Percentiles rank a stretch among this genome's conserved stretches.
phyloP scores from a whole-genome alignment of 2,113 vertebrate species.

The Nicator chloris region DNA sequence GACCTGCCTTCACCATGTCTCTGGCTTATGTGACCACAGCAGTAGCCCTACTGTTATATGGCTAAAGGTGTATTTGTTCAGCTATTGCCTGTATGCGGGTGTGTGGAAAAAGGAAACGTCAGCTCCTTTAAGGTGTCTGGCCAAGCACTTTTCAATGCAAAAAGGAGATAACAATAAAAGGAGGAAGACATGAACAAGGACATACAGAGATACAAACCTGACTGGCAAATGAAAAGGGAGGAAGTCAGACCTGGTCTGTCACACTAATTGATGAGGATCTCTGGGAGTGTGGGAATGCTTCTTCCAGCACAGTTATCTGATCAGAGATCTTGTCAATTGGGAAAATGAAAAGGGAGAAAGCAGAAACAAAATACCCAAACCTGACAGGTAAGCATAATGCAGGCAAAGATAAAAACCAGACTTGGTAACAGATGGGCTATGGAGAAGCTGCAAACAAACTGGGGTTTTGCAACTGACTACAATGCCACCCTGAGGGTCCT shows the following conservation, averaged over 20 bases:
- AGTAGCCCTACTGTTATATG: not conserved
- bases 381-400: not conserved
- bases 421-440: not conserved
- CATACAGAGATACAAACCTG: not conserved
- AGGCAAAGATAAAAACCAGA: not conserved
- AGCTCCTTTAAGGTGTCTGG: not conserved
- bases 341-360: not conserved
- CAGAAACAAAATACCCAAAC: not conserved
- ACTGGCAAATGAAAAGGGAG: not conserved
- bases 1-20: not conserved
- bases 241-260: not conserved
- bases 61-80: not conserved
- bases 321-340: not conserved
- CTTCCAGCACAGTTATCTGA: not conserved
- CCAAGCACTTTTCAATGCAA: not conserved
- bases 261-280: not conserved
- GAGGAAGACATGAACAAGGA: not conserved
- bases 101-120: not conserved
- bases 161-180: not conserved
- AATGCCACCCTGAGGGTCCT: not conserved
- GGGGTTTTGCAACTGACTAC: not conserved
- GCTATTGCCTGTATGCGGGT: not conserved
- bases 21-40: not conserved
- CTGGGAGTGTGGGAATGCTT: not conserved
- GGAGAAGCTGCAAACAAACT: fast-evolving